Percentiles rank a stretch among this genome's conserved stretches.
Evolutionary conservation across 2,113 vertebrate genomes (phyloP).

Genomic region (Rhagologus leucostigma): DNA sequence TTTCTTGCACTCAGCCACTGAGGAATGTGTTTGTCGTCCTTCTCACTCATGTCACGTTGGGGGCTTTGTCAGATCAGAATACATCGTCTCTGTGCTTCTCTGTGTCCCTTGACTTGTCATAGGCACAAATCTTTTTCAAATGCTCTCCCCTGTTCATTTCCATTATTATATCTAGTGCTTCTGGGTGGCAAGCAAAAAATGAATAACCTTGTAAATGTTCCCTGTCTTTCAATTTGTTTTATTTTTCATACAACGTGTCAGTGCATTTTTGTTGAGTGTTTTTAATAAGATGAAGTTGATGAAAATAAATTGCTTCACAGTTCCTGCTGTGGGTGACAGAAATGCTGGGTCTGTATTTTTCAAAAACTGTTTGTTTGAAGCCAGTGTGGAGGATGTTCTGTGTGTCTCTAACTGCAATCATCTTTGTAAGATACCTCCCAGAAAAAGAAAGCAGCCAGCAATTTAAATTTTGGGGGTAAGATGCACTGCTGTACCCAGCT

Average conservation of each 20-base stretch:
- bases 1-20: neutral
- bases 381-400: neutral
- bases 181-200: conserved; percentile 48
- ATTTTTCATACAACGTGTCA: conserved; percentile 36
- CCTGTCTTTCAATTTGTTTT: conserved; percentile 58
- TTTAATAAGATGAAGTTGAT: conserved; percentile 61
- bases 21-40: neutral
- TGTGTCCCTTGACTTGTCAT: conserved; percentile 1
- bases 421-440: neutral
- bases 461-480: neutral
- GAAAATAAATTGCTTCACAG: conserved; percentile 61
- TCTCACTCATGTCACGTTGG: neutral
- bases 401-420: neutral
- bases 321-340: conserved; percentile 61
- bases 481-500: neutral
- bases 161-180: conserved; percentile 52
- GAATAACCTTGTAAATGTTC: conserved; percentile 49
- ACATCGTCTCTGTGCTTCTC: neutral
- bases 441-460: neutral
- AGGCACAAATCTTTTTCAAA: conserved; percentile 46
- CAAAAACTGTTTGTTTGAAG: conserved; percentile 14
- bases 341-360: conserved; percentile 57
- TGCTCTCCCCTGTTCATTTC: conserved; percentile 45
- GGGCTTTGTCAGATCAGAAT: conserved; percentile 40
- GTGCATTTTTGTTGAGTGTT: conserved; percentile 44